A percentile compares a stretch with the other conserved stretches of the same genome.
Conservation (phyloP, 2,113 vertebrate genomes). For the Catharus bicknelli region DNA sequence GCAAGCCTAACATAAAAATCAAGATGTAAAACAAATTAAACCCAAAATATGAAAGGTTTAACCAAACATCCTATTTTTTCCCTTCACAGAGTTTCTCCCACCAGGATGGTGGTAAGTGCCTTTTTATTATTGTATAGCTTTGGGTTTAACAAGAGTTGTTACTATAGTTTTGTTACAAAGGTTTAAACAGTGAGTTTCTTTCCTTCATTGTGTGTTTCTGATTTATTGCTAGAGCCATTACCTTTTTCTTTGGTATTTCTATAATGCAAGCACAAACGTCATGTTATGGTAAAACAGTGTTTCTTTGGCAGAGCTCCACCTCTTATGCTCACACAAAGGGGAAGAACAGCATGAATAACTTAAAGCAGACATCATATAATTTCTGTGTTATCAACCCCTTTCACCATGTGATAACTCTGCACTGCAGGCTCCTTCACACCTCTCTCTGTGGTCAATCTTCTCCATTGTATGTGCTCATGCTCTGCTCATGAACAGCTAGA, state of each 20-base stretch:
- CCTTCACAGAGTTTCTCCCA: constrained; percentile 87
- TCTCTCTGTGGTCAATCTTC: background rate
- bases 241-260: background rate
- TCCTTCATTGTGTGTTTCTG: background rate
- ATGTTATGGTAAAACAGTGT: background rate
- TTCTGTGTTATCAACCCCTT: background rate
- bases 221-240: background rate
- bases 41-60: background rate
- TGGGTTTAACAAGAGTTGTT: background rate
- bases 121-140: background rate
- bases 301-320: background rate
- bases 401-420: background rate
- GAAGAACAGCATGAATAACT: background rate
- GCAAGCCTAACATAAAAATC: background rate
- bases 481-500: background rate
- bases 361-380: background rate
- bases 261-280: background rate
- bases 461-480: background rate
- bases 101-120: constrained; percentile 86
- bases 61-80: constrained; percentile 60
- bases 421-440: background rate
- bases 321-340: background rate
- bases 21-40: background rate
- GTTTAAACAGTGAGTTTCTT: background rate
- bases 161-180: background rate